phyloP scores from a whole-genome alignment of 64 coral and sea anemone species.

The Montipora capricornis region DNA sequence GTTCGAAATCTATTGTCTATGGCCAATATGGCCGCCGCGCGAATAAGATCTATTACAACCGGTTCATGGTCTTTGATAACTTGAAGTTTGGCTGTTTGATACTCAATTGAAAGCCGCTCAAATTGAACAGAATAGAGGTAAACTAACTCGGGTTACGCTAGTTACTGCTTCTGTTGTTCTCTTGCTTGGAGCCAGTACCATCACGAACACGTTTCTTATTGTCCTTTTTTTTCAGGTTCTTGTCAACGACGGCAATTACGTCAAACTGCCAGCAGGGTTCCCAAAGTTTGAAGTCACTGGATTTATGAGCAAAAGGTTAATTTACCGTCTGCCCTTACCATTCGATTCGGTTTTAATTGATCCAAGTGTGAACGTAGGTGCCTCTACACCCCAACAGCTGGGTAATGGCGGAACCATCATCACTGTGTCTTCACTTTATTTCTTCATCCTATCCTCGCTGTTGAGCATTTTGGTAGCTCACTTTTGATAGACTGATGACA shows the following conservation, averaged over 20 bases:
- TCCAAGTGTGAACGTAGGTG: constrained; percentile 29
- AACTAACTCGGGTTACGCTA: too few species aligned
- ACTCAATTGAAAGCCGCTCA: too few species aligned
- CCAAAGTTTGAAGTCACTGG: not conserved
- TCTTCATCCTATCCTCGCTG: constrained; percentile 4
- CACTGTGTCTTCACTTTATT: not conserved
- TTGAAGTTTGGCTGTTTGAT: too few species aligned
- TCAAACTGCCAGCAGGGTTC: not conserved
- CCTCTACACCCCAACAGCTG: not conserved
- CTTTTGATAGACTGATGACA: not conserved
- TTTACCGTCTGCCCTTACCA: constrained; percentile 8
- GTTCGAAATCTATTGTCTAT: too few species aligned
- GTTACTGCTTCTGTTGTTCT: too few species aligned
- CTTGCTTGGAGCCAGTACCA: too few species aligned
- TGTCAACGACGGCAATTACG: not conserved
- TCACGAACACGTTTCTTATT: not conserved
- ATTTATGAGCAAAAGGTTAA: not conserved
- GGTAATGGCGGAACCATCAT: not conserved
- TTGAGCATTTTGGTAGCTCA: not conserved
- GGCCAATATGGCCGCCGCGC: too few species aligned
- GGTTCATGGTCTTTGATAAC: too few species aligned
- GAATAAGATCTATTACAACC: too few species aligned
- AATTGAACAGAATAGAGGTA: too few species aligned
- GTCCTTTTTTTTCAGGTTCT: constrained; percentile 3
- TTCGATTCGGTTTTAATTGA: not conserved